These are phyloP conservation scores for Procambarus virginalis DNA, from an alignment of 1,140 invertebrate genomes.

Conservation along the genomic window DNA sequence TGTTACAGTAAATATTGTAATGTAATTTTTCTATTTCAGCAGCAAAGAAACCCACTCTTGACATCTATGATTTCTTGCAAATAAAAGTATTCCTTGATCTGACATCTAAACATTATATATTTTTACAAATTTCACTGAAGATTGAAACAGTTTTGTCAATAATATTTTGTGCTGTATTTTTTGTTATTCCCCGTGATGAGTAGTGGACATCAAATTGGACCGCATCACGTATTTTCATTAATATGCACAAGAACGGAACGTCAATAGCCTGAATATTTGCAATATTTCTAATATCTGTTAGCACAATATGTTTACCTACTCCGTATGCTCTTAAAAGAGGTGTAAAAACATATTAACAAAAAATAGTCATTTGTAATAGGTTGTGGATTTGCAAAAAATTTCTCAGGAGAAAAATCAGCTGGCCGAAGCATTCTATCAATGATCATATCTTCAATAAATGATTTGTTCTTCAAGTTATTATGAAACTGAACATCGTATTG, in stretches of 20 bases:
- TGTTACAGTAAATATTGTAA: too few relatives aligned
- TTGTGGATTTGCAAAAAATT: not conserved
- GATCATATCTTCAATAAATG: not conserved
- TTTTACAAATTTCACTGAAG: not conserved
- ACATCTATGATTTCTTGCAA: too few relatives aligned
- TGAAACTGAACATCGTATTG: conserved; percentile 2
- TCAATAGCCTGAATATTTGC: not conserved
- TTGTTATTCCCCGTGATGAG: not conserved
- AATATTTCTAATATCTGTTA: not conserved
- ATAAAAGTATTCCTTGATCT: too few relatives aligned
- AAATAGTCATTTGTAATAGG: not conserved
- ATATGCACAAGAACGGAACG: not conserved
- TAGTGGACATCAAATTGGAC: not conserved
- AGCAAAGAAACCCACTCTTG: too few relatives aligned
- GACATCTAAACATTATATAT: too few relatives aligned
- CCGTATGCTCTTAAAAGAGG: not conserved
- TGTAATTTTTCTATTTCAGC: too few relatives aligned
- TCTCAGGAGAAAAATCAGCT: not conserved
- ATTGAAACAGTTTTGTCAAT: not conserved
- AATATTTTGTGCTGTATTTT: not conserved
- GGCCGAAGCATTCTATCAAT: not conserved
- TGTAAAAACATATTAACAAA: not conserved
- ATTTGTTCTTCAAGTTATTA: not conserved
- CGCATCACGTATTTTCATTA: not conserved
- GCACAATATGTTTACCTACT: not conserved